A percentile compares a stretch with the other conserved stretches of the same genome.
phyloP scores from a whole-genome alignment of 2,797 vertebrate genomes.

The Orientallactaga sibirica region DNA sequence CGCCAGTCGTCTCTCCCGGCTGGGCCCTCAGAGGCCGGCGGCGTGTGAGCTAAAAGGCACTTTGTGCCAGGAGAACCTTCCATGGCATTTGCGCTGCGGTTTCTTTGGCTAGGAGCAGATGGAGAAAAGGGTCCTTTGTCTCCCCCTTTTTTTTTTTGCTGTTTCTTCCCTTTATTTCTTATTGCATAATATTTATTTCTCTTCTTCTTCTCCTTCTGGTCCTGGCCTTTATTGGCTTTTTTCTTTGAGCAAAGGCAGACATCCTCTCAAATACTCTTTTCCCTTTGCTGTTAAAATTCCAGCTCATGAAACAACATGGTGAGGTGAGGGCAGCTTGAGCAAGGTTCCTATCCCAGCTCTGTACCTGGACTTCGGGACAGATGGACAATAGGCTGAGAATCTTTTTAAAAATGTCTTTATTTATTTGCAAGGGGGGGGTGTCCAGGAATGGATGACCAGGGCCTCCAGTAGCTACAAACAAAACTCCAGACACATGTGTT shows the following conservation, averaged over 20 bases:
- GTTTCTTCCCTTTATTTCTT: not conserved
- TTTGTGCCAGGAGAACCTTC: conserved; percentile 77
- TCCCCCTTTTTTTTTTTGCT: conserved; percentile 32
- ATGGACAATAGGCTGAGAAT: too few species aligned
- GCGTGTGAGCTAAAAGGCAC: conserved; percentile 86
- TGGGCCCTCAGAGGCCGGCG: conserved; percentile 83
- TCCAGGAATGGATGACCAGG: too few species aligned
- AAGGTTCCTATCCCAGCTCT: not conserved
- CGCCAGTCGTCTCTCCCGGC: conserved; percentile 84
- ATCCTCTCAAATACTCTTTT: not conserved
- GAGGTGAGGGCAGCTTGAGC: not conserved
- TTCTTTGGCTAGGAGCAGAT: conserved; percentile 79
- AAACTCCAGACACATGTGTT: too few species aligned
- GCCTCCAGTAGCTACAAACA: too few species aligned
- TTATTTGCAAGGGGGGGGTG: too few species aligned
- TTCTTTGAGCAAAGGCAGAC: not conserved
- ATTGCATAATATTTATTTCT: not conserved
- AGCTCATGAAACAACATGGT: not conserved
- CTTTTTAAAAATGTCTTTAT: too few species aligned
- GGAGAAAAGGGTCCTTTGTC: conserved; percentile 72
- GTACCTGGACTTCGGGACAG: not conserved
- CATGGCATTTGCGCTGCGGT: conserved; percentile 84
- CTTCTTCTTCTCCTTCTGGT: not conserved
- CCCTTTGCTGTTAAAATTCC: not conserved
- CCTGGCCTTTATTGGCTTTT: not conserved